Evolutionary conservation across 2,797 vertebrate genomes (phyloP), one percentile per base, ranked within the genome.

Genomic region (Sciaenops ocellatus): DNA sequence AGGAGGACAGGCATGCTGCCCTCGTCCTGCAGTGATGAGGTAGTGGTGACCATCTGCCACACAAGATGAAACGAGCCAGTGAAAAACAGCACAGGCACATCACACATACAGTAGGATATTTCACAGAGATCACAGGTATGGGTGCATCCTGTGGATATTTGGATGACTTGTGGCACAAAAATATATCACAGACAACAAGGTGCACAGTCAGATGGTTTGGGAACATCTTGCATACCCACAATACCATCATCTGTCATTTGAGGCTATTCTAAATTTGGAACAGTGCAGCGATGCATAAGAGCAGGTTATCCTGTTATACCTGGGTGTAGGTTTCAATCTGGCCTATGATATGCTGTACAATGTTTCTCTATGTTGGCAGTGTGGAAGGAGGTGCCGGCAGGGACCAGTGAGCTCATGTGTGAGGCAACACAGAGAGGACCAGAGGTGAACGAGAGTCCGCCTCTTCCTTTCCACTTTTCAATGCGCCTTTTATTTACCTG

Each of bases 401-500:
- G 22, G 78, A 85, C 84, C 78, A 84, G 80, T 93, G 90, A 93
- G 89, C 89, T 91, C 62, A 92, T 69, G 84, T 90, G 87, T 88
- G 80, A 80, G 76, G 85, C 68, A 64, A 63, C 3, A 0, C 20
- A 8, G 76, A 79, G 67, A 85, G 83, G 69, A 83, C 41, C 78
- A 67, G 63, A 81, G 47, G 30, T 26, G 70, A 79, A 73, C 10
- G 12, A 74, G 83, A 81, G 83, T 83, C 69, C 7, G 28, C 84
- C 84, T 79, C 86, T 73, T 84, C 41, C 85, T 77, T 65, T 89
- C 78, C 79, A 41, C 83, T 79, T 87, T 86, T 95, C 91, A 95
- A 95, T 94, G 95, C 60, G 70, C 75, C 92, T 90, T 95, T 96
- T 92, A 95, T 95, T 93, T 87, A 92, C 89, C 91, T 91, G 90